Percentiles rank a stretch among this genome's conserved stretches.
Conservation (phyloP, 2,888 invertebrate species). For the Augochlorella aurata region DNA sequence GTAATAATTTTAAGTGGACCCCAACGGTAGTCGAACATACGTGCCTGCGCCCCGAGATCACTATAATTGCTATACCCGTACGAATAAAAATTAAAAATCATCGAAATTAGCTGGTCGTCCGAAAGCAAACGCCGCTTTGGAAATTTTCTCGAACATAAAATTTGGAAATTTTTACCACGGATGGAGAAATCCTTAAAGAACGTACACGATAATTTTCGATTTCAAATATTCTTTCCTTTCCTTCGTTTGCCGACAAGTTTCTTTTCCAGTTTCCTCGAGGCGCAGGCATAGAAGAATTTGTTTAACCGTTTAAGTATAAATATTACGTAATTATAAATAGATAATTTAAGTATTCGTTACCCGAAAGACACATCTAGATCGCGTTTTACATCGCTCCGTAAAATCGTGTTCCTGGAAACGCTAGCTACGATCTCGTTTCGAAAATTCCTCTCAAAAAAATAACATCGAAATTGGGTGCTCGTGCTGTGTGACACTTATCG, state of each 20-base stretch:
- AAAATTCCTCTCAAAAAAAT: conserved; percentile 54
- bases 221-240: not conserved
- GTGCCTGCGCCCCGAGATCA: conserved; percentile 66
- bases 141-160: not conserved
- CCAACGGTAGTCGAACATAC: conserved; percentile 76
- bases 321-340: conserved; percentile 73
- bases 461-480: conserved; percentile 64
- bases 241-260: not conserved
- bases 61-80: not conserved
- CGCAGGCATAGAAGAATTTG: conserved; percentile 64
- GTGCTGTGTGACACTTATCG: conserved; percentile 66
- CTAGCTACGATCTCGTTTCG: conserved; percentile 41
- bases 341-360: conserved; percentile 70
- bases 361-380: conserved; percentile 72
- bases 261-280: conserved; percentile 42
- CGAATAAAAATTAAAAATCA: not conserved
- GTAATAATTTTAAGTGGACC: conserved; percentile 78
- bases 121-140: not conserved
- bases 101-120: not conserved
- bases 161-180: not conserved
- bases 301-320: conserved; percentile 66
- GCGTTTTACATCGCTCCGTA: conserved; percentile 59
- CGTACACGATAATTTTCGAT: not conserved
- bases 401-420: conserved; percentile 60
- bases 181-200: too few relatives aligned